Evolutionary conservation across 2,113 vertebrate species (phyloP).

Genomic region (Ia io): DNA sequence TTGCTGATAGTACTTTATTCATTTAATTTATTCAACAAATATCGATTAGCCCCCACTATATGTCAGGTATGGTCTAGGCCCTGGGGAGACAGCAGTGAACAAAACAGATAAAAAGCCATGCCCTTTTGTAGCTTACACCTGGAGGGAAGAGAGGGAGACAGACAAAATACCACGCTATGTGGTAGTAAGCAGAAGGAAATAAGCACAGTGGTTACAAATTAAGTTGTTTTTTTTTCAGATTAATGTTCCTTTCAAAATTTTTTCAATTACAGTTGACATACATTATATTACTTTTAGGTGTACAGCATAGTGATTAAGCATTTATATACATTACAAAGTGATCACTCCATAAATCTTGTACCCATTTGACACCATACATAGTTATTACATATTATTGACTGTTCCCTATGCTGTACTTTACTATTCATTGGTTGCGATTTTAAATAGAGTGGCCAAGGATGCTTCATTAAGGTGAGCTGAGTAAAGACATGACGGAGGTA

Average conservation of each 20-base stretch:
- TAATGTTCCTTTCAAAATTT: neutral
- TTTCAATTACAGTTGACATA: neutral
- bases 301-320: neutral
- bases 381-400: neutral
- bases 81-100: neutral
- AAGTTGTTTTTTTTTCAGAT: neutral
- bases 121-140: neutral
- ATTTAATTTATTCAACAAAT: neutral
- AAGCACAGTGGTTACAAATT: neutral
- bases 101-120: neutral
- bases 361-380: neutral
- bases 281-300: neutral
- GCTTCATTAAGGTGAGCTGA: neutral
- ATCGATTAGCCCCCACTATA: neutral
- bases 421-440: neutral
- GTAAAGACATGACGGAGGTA: neutral
- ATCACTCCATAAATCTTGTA: neutral
- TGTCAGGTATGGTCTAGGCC: neutral
- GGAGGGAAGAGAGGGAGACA: neutral
- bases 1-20: constrained; percentile 6
- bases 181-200: neutral
- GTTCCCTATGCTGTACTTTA: neutral
- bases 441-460: neutral
- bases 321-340: neutral
- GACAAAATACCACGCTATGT: neutral